phyloP scores from a whole-genome alignment of 30 jellyfish, hydroid and myxozoan genomes.

The Aurelia coerulea region DNA sequence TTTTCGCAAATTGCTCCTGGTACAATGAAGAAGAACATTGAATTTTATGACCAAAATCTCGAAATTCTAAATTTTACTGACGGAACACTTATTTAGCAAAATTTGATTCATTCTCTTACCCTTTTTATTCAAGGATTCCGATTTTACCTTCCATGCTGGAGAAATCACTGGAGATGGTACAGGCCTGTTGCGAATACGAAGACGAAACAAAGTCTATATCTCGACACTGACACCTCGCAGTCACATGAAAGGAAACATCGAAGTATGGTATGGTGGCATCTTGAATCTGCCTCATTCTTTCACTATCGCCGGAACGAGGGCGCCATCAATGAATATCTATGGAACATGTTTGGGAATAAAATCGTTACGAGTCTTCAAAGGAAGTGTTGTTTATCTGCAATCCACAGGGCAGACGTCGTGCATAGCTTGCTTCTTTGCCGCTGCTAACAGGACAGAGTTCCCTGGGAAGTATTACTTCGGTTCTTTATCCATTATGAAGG shows the following conservation, averaged over 20 bases:
- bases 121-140: conserved; percentile 31
- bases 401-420: conserved; percentile 72
- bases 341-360: conserved; percentile 60
- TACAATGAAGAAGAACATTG: too few relatives aligned
- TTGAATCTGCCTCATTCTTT: conserved; percentile 49
- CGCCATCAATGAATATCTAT: conserved; percentile 39
- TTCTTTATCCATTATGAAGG: conserved; percentile 44
- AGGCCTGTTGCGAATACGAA: conserved; percentile 50
- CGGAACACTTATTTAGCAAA: too few relatives aligned
- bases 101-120: too few relatives aligned
- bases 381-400: conserved; percentile 34
- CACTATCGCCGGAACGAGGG: conserved; percentile 63
- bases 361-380: conserved; percentile 27
- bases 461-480: conserved; percentile 67
- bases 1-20: too few relatives aligned
- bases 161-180: conserved; percentile 62
- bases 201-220: conserved; percentile 45
- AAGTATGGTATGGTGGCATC: conserved; percentile 40
- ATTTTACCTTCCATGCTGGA: conserved; percentile 33
- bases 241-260: conserved; percentile 46
- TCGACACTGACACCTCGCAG: conserved; percentile 11
- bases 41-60: too few relatives aligned
- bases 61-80: too few relatives aligned
- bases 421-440: conserved; percentile 58
- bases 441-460: conserved; percentile 50